Evolutionary conservation across 1,140 invertebrate genomes (phyloP).

Genomic region (Eupristina koningsbergeri): DNA sequence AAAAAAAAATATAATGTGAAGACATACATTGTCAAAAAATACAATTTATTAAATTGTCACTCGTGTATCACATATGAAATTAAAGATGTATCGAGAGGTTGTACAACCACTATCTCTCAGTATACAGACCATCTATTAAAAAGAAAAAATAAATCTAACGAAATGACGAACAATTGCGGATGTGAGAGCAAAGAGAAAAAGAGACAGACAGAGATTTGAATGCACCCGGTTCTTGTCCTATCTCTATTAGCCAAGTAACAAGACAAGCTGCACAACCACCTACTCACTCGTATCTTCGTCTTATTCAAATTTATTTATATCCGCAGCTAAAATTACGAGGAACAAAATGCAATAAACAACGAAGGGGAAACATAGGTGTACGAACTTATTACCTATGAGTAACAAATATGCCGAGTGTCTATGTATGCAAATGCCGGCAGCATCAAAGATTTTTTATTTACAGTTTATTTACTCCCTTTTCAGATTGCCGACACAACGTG

Average conservation of each 20-base stretch:
- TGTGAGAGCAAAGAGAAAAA: too few relatives aligned
- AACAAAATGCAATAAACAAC: background rate
- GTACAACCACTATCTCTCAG: too few relatives aligned
- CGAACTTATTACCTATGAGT: slow-evolving; percentile 63
- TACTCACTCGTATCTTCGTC: slow-evolving; percentile 62
- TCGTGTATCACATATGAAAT: too few relatives aligned
- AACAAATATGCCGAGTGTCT: background rate
- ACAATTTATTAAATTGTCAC: too few relatives aligned
- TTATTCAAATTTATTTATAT: slow-evolving; percentile 65
- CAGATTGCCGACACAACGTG: background rate
- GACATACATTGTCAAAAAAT: too few relatives aligned
- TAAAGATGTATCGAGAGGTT: too few relatives aligned
- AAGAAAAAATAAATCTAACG: too few relatives aligned
- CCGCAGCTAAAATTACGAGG: background rate
- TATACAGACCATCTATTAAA: too few relatives aligned
- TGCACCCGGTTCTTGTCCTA: slow-evolving; percentile 67
- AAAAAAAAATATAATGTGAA: too few relatives aligned
- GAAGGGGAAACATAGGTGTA: background rate
- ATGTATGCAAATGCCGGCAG: slow-evolving; percentile 52
- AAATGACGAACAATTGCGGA: background rate
- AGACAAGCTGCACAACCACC: slow-evolving; percentile 57
- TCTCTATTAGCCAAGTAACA: slow-evolving; percentile 71
- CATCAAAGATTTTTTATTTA: slow-evolving; percentile 50
- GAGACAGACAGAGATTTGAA: background rate
- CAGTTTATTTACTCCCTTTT: slow-evolving; percentile 3